phyloP scores from a whole-genome alignment of 2,113 vertebrate species.

The Tupaia tana region DNA sequence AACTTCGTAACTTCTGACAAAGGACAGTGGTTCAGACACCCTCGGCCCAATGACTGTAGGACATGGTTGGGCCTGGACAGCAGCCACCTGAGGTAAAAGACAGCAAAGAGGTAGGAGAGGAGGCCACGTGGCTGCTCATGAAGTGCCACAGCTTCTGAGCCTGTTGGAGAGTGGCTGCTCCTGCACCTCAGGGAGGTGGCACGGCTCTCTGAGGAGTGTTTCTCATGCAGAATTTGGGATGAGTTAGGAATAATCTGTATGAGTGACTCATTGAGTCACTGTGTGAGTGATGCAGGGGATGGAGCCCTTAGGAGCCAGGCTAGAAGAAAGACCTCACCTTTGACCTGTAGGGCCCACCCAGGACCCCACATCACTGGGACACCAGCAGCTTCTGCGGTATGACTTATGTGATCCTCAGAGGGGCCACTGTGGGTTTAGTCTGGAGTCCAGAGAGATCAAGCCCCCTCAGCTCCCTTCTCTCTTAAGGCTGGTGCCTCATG shows the following conservation, averaged over 20 bases:
- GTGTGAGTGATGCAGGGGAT: rapidly evolving
- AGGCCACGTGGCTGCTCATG: neutral
- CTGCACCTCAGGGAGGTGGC: rapidly evolving
- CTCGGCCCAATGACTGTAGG: rapidly evolving
- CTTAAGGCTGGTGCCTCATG: neutral
- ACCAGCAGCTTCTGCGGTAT: neutral
- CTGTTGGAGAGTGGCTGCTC: rapidly evolving
- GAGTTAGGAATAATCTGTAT: rapidly evolving
- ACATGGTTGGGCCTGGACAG: neutral
- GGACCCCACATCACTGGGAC: rapidly evolving
- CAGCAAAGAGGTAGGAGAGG: rapidly evolving
- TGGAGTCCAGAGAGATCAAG: neutral
- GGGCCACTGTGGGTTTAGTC: rapidly evolving
- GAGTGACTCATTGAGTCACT: neutral
- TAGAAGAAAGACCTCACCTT: neutral
- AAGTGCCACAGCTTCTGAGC: rapidly evolving
- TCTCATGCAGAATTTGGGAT: rapidly evolving
- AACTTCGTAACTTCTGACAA: neutral
- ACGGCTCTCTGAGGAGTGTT: rapidly evolving
- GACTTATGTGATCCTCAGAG: no score
- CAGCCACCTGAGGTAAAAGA: neutral
- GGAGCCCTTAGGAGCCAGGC: rapidly evolving
- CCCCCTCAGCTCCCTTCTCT: neutral
- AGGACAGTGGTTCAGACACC: neutral
- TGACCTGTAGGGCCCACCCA: neutral